Conservation (phyloP, 2,797 vertebrate species). For the Microcaecilia unicolor region DNA sequence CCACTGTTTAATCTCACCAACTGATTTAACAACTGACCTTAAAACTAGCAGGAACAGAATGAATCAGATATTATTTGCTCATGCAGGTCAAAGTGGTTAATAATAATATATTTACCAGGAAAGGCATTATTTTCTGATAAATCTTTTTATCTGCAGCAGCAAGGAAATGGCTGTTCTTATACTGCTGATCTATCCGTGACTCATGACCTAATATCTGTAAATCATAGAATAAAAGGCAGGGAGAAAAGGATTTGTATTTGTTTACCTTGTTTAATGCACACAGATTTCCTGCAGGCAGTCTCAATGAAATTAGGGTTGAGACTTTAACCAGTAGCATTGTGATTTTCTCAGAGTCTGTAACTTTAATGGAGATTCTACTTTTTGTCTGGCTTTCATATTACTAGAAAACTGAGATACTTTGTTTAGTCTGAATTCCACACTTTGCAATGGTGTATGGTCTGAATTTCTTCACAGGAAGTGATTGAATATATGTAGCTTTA, state of each 20-base stretch:
- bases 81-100: slow-evolving; percentile 1
- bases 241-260: slow-evolving; percentile 1
- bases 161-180: too few relatives aligned
- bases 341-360: too few relatives aligned
- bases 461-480: too few relatives aligned
- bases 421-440: too few relatives aligned
- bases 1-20: slow-evolving; percentile 1
- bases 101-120: slow-evolving; percentile 2
- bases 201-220: slow-evolving; percentile 11
- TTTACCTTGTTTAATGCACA: slow-evolving; percentile 17
- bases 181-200: slow-evolving; percentile 20
- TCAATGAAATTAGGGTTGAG: too few relatives aligned
- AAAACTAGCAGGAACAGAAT: slow-evolving; percentile 1
- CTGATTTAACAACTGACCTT: not conserved
- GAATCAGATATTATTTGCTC: not conserved
- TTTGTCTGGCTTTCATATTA: too few relatives aligned
- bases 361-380: too few relatives aligned
- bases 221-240: not conserved
- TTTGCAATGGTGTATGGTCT: too few relatives aligned
- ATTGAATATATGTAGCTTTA: too few relatives aligned
- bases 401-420: too few relatives aligned
- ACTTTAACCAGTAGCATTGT: too few relatives aligned
- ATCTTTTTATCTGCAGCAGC: slow-evolving; percentile 21
- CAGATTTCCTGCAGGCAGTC: too few relatives aligned
- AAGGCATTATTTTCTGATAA: not conserved